A percentile compares a stretch with the other conserved stretches of the same genome.
These are phyloP conservation scores for Apantesis nais DNA, from an alignment of 2,888 invertebrate genomes.

Conservation along the genomic window DNA sequence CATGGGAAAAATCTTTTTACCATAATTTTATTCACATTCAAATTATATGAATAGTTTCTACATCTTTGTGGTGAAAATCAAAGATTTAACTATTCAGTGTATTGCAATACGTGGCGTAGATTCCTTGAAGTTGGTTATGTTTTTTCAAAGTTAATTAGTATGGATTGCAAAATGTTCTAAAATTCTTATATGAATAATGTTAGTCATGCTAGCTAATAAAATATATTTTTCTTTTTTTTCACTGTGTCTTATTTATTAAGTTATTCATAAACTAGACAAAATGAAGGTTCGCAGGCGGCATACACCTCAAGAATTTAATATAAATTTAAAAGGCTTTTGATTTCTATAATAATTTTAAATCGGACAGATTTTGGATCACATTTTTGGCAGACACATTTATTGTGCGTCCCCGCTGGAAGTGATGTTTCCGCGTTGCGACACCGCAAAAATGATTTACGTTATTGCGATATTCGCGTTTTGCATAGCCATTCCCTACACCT, in stretches of 20 bases:
- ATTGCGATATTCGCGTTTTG: constrained; percentile 27
- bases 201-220: not conserved
- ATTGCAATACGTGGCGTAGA: no score
- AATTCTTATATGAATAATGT: not conserved
- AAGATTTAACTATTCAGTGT: no score
- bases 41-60: no score
- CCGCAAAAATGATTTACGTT: not conserved
- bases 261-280: not conserved
- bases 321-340: not conserved
- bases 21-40: no score
- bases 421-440: not conserved
- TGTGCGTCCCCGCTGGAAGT: not conserved
- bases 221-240: not conserved
- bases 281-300: not conserved
- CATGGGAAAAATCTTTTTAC: not conserved
- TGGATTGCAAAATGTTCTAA: not conserved
- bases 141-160: no score
- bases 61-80: no score
- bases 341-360: not conserved
- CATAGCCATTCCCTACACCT: constrained; percentile 45
- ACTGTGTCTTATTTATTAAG: not conserved
- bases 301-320: not conserved
- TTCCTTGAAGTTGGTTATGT: no score
- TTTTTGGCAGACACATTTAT: not conserved
- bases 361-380: not conserved